These are phyloP conservation scores for Cryptomyrus ogoouensis DNA, from an alignment of 2,113 vertebrate species.

Conservation along the genomic window DNA sequence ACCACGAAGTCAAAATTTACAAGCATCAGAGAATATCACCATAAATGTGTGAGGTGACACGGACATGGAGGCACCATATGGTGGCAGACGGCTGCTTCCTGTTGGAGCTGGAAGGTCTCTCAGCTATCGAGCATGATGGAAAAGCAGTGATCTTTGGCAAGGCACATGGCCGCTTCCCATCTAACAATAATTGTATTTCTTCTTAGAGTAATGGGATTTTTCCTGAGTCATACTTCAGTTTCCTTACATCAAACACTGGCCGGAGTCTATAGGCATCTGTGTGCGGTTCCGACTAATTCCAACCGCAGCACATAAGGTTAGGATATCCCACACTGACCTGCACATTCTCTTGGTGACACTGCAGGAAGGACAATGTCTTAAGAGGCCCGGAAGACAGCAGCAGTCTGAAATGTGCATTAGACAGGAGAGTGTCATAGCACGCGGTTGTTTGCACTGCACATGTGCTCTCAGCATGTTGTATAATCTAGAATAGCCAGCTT, in stretches of 20 bases:
- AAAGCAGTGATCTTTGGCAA: background rate
- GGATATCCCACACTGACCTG: background rate
- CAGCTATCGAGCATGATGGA: background rate
- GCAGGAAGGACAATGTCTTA: background rate
- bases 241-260: background rate
- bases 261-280: background rate
- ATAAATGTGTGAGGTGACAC: background rate
- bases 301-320: background rate
- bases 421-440: background rate
- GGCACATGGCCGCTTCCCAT: background rate
- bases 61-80: background rate
- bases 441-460: background rate
- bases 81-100: background rate
- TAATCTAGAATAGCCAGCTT: slow-evolving; percentile 4
- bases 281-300: background rate
- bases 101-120: background rate
- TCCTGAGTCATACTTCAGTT: background rate
- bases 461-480: background rate
- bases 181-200: background rate
- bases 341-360: background rate
- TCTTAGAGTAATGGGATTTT: background rate
- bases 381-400: background rate
- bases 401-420: background rate
- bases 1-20: background rate
- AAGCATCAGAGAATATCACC: background rate